A percentile compares a stretch with the other conserved stretches of the same genome.
These are phyloP conservation scores for Uloborus diversus DNA, from an alignment of 1,140 invertebrate species.

Conservation along the genomic window DNA sequence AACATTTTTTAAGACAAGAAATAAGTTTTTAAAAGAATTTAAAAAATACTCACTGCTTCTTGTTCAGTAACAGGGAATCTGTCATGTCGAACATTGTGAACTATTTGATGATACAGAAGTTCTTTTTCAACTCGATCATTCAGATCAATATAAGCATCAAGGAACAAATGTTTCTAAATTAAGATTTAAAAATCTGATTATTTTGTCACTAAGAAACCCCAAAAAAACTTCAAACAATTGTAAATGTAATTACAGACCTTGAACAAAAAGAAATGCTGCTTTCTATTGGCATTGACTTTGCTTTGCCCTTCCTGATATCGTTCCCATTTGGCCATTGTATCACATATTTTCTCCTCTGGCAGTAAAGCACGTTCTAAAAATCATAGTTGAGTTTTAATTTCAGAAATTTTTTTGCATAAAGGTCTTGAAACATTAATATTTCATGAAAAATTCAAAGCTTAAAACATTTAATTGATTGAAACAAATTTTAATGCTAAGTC, in stretches of 20 bases:
- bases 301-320: slow-evolving; percentile 68
- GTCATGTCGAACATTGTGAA: slow-evolving; percentile 88
- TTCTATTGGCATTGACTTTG: slow-evolving; percentile 58
- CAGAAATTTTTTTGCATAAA: too few relatives aligned
- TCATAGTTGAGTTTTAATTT: not conserved
- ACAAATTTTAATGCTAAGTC: too few relatives aligned
- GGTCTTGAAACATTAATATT: too few relatives aligned
- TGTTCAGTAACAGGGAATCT: slow-evolving; percentile 89
- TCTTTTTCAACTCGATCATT: slow-evolving; percentile 93
- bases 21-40: too few relatives aligned
- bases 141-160: slow-evolving; percentile 83
- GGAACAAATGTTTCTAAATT: slow-evolving; percentile 93
- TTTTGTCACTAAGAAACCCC: not conserved
- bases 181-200: slow-evolving; percentile 68
- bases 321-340: slow-evolving; percentile 96
- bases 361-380: slow-evolving; percentile 81
- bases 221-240: too few relatives aligned
- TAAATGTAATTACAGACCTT: slow-evolving; percentile 61
- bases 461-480: too few relatives aligned
- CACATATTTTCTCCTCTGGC: slow-evolving; percentile 87
- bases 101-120: slow-evolving; percentile 92
- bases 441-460: not conserved
- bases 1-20: too few relatives aligned
- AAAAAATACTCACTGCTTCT: slow-evolving; percentile 81
- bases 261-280: slow-evolving; percentile 66